Percentiles rank a stretch among this genome's conserved stretches.
Conservation (phyloP, 1,140 invertebrate genomes). For the Achroia grisella region DNA sequence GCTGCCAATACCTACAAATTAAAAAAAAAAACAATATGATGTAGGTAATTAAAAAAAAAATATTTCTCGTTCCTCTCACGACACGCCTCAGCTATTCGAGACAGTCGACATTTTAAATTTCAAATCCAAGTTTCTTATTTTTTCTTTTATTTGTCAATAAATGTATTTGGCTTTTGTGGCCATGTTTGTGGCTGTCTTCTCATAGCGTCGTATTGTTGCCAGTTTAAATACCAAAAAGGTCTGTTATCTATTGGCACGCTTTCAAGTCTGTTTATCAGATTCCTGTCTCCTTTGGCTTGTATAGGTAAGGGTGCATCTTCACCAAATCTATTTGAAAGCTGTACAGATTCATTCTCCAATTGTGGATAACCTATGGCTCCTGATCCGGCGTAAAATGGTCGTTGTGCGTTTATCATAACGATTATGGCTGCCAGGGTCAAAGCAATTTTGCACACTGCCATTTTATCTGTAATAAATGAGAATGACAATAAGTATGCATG, state of each 20-base stretch:
- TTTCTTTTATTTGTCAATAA: constrained; percentile 16
- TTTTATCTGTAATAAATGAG: constrained; percentile 37
- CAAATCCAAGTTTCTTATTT: constrained; percentile 1
- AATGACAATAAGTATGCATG: too few species aligned
- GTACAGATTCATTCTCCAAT: neutral
- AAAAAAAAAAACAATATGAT: too few species aligned
- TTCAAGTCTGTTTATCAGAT: constrained; percentile 66
- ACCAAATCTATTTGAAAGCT: constrained; percentile 31
- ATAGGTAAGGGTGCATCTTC: constrained; percentile 45
- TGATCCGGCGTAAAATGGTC: constrained; percentile 7
- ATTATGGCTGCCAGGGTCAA: constrained; percentile 20
- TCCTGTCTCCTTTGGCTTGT: constrained; percentile 63
- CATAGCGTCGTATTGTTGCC: constrained; percentile 62
- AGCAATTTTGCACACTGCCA: constrained; percentile 29
- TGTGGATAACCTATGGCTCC: constrained; percentile 6
- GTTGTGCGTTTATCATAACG: constrained; percentile 19
- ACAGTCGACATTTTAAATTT: neutral
- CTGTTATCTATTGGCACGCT: constrained; percentile 71
- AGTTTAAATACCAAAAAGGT: constrained; percentile 76
- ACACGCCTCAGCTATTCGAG: neutral
- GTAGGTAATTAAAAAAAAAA: too few species aligned
- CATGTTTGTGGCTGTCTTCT: constrained; percentile 50
- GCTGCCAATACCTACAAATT: too few species aligned
- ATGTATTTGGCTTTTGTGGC: constrained; percentile 30
- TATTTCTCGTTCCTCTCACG: too few species aligned